These are phyloP conservation scores for Drosophila fuyamai DNA, from an alignment of 1,140 invertebrate species.

Conservation along the genomic window DNA sequence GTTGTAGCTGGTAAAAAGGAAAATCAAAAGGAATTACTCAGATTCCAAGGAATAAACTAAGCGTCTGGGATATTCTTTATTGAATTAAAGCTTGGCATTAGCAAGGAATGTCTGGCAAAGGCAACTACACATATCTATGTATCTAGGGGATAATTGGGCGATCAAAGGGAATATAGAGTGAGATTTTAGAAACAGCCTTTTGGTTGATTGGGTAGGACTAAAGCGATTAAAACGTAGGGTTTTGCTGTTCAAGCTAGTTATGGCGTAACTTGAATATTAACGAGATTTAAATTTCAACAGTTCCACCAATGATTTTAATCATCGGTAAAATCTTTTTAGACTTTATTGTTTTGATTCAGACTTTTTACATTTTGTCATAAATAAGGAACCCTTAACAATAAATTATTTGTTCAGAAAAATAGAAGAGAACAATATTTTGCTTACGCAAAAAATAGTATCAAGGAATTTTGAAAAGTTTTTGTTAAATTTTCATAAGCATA, in stretches of 20 bases:
- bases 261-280: no score
- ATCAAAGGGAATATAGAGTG: slow-evolving; percentile 22
- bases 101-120: background rate
- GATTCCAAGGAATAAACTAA: slow-evolving; percentile 27
- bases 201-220: slow-evolving; percentile 1
- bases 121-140: slow-evolving; percentile 16
- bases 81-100: slow-evolving; percentile 19
- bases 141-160: slow-evolving; percentile 16
- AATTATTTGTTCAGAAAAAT: background rate
- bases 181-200: slow-evolving; percentile 9
- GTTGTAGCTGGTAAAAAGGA: slow-evolving; percentile 6
- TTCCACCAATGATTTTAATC: no score
- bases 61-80: slow-evolving; percentile 27
- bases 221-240: no score
- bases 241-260: no score
- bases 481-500: background rate
- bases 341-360: no score
- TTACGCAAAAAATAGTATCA: background rate
- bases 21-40: slow-evolving; percentile 21
- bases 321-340: no score
- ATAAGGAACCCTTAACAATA: background rate
- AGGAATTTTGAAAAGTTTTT: background rate
- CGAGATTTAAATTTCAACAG: no score
- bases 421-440: no score
- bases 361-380: background rate